Base-by-base conservation (phyloP, 1,140 invertebrate species). In the Helicoverpa armigera region DNA sequence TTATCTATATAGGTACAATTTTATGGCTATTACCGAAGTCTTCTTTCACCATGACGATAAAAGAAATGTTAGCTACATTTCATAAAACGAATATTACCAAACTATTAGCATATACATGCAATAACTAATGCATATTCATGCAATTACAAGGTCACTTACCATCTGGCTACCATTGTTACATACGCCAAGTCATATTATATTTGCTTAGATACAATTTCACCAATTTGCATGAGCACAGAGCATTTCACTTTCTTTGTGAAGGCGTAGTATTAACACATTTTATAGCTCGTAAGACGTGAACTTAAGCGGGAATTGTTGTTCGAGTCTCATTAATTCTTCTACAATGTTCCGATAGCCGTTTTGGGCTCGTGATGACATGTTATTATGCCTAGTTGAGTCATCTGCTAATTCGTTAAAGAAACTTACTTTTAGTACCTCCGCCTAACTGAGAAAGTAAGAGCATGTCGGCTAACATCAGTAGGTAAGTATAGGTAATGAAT, bases 201-300 rank as follows among this genome's bases (percentile, higher is more conserved):
- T 79, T 79, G 13, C 54, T 79, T 48, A 70, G 50, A 78, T 78
- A 72, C 79, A 83, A 85, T 87, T 87, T 87, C 86, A 84, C 82
- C 79, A 78, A 87, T 87, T 83, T 85, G 79, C 82, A 87, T 87
- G 75, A 79, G 53, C 23, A 23, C 23, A 23, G 23, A 23, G 23
- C 23, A 83, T 82, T 85, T 84, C 80, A 82, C 81, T 83, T 87
- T 85, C 81, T 69, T 81, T 23, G 43, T 43, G 3, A 74, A 43
- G 16, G 51, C 50, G 54, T 23, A 13, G 50, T 81, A 84, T 84
- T 84, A 84, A 81, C 79, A 65, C 79, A 75, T 58, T 79, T 77
- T 79, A 79, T 80, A 67, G 16, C 78, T 74, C 54, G 50, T 31
- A 54, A 82, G 81, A 81, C n/a, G 65, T 74, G 80, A 84, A 79